Percentiles rank a stretch among this genome's conserved stretches.
Evolutionary conservation across 2,888 invertebrate genomes (phyloP).

Genomic region (Calliopum simillimum): DNA sequence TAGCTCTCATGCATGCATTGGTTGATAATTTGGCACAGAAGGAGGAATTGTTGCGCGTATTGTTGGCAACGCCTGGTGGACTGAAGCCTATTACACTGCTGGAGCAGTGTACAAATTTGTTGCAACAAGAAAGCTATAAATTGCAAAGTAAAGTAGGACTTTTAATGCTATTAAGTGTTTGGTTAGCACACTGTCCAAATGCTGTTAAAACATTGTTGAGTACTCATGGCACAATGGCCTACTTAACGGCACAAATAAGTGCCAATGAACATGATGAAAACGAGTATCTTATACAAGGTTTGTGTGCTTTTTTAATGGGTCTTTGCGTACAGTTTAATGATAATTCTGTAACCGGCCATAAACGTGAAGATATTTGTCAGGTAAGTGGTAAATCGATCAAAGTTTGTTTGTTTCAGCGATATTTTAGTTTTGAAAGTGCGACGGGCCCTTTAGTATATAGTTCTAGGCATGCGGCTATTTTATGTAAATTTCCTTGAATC

Average conservation of each 20-base stretch:
- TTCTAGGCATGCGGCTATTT: too few relatives aligned
- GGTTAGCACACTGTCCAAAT: conserved; percentile 85
- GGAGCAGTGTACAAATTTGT: conserved; percentile 85
- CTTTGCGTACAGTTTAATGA: conserved; percentile 92
- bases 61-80: conserved; percentile 86
- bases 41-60: conserved; percentile 90
- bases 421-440: too few relatives aligned
- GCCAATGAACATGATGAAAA: conserved; percentile 91
- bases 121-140: conserved; percentile 78
- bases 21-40: conserved; percentile 87
- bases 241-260: conserved; percentile 83
- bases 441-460: background rate
- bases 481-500: too few relatives aligned
- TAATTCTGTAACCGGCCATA: conserved; percentile 80
- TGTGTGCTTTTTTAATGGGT: conserved; percentile 93
- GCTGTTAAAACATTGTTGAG: conserved; percentile 87
- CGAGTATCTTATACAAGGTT: conserved; percentile 87
- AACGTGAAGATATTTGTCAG: conserved; percentile 80
- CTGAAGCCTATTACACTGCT: conserved; percentile 89
- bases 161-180: conserved; percentile 89
- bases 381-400: conserved; percentile 32
- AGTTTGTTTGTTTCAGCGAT: background rate
- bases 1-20: conserved; percentile 90
- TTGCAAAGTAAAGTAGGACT: conserved; percentile 87
- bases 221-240: conserved; percentile 85